phyloP scores from a whole-genome alignment of 2,113 vertebrate genomes.

The Mus pahari region DNA sequence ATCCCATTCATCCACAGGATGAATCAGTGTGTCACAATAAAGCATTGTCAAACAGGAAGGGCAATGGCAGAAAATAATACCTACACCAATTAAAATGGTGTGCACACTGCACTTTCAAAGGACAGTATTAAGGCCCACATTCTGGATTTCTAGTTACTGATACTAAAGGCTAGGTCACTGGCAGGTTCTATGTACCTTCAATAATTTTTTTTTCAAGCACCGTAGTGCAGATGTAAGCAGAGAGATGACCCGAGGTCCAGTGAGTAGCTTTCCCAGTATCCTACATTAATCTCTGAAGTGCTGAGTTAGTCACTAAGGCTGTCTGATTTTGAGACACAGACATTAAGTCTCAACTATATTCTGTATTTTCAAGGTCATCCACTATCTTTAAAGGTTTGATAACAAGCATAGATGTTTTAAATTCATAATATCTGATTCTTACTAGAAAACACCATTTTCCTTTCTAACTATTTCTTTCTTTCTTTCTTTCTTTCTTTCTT shows the following conservation, averaged over 20 bases:
- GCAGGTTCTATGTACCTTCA: neutral
- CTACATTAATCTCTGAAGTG: neutral
- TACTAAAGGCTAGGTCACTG: neutral
- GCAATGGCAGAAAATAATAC: neutral
- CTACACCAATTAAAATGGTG: neutral
- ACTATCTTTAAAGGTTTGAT: neutral
- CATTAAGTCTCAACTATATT: neutral
- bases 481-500: neutral
- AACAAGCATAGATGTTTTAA: conserved; percentile 15
- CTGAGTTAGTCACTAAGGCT: conserved; percentile 13
- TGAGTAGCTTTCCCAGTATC: neutral
- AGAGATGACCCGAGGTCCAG: neutral
- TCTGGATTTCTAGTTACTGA: conserved; percentile 17
- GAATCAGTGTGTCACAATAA: conserved; percentile 29
- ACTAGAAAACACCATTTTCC: conserved; percentile 25
- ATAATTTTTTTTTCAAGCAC: neutral
- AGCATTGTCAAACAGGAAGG: neutral
- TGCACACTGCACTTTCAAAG: neutral
- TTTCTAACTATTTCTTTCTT: neutral
- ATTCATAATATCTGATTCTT: neutral
- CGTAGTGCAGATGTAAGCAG: neutral
- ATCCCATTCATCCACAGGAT: conserved; percentile 26
- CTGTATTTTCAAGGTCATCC: neutral
- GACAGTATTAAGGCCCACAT: neutral
- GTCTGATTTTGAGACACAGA: conserved; percentile 40